These are phyloP conservation scores for Synodontis membranacea DNA, from an alignment of 2,113 vertebrate genomes.

Conservation along the genomic window DNA sequence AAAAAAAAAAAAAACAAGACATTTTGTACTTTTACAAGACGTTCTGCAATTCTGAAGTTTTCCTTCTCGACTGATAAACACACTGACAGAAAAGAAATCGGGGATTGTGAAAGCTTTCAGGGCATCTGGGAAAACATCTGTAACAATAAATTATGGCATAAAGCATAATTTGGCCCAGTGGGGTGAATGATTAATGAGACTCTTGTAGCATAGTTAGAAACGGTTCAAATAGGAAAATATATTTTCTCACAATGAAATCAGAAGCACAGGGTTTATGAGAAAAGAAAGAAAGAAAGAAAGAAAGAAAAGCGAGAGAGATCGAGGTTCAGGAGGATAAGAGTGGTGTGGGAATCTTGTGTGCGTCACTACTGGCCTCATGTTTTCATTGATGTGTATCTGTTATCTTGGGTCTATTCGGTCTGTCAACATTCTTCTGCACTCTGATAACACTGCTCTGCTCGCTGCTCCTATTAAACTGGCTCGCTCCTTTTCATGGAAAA, in stretches of 20 bases:
- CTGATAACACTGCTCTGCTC: slow-evolving; percentile 37
- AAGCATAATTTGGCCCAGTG: background rate
- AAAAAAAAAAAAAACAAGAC: background rate
- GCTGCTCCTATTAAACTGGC: slow-evolving; percentile 1
- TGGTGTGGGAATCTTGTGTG: slow-evolving; percentile 37
- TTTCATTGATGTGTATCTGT: slow-evolving; percentile 59
- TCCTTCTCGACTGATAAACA: background rate
- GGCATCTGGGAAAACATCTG: background rate
- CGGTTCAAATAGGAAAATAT: background rate
- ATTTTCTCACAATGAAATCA: background rate
- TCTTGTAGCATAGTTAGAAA: too few relatives aligned
- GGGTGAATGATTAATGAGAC: background rate
- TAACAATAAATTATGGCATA: background rate
- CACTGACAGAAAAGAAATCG: background rate
- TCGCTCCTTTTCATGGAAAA: slow-evolving; percentile 43
- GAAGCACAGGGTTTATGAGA: background rate
- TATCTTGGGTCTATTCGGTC: slow-evolving; percentile 48
- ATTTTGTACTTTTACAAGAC: slow-evolving; percentile 15
- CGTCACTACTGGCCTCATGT: slow-evolving; percentile 43
- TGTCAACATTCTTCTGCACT: slow-evolving; percentile 52
- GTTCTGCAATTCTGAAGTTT: slow-evolving; percentile 28
- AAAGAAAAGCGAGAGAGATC: slow-evolving; percentile 16
- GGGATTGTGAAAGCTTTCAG: background rate
- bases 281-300: slow-evolving; percentile 10
- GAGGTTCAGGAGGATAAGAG: slow-evolving; percentile 41